Evolutionary conservation across 1,140 invertebrate genomes (phyloP).

Genomic region (Cotesia chilonis): DNA sequence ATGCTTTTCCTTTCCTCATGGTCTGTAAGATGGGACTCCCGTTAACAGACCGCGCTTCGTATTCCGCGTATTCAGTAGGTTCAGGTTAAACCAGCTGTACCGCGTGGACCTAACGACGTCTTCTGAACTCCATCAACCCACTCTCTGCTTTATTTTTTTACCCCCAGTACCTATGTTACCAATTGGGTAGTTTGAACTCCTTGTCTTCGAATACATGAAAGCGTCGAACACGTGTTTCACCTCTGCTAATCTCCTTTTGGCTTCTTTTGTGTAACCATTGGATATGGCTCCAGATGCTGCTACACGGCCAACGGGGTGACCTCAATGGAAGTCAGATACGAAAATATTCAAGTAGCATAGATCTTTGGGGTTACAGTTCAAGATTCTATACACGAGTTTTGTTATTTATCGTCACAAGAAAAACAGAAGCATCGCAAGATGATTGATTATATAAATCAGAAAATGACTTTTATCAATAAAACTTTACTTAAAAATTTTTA

Average conservation of each 20-base stretch:
- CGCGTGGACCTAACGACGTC: constrained; percentile 65
- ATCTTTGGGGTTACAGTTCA: too few relatives aligned
- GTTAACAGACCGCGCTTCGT: constrained; percentile 22
- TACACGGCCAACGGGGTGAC: constrained; percentile 48
- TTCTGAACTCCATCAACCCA: constrained; percentile 60
- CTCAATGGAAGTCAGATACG: constrained; percentile 35
- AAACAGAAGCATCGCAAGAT: neutral
- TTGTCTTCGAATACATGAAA: constrained; percentile 34
- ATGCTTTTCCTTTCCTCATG: constrained; percentile 42
- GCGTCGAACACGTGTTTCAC: constrained; percentile 64
- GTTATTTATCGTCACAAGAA: neutral
- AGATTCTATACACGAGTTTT: constrained; percentile 2
- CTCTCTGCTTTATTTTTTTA: constrained; percentile 58
- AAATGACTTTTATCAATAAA: neutral
- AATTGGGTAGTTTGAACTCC: constrained; percentile 45
- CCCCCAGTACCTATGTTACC: constrained; percentile 40
- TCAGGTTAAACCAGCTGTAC: constrained; percentile 48
- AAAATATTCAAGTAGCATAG: neutral
- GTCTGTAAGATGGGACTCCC: constrained; percentile 23
- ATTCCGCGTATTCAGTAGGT: constrained; percentile 35
- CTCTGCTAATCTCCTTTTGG: constrained; percentile 60
- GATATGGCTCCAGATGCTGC: constrained; percentile 62
- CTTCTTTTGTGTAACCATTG: constrained; percentile 33
- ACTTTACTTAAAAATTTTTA: too few relatives aligned
- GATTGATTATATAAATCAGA: neutral